phyloP scores from a whole-genome alignment of 2,888 invertebrate genomes.

The Trachelus troglodyta region DNA sequence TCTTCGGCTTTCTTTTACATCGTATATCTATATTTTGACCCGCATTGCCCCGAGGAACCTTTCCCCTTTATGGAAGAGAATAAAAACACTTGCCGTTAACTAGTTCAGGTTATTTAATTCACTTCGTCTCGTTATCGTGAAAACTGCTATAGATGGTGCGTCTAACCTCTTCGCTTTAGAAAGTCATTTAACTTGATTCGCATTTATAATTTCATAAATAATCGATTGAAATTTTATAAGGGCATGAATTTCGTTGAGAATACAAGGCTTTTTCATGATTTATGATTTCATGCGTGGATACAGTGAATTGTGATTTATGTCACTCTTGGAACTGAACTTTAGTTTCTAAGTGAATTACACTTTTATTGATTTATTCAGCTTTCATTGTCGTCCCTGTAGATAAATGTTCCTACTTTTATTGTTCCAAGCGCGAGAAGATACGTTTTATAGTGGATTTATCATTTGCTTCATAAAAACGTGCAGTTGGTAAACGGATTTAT shows the following conservation, averaged over 20 bases:
- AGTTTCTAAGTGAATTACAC: background rate
- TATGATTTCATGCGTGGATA: background rate
- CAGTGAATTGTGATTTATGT: background rate
- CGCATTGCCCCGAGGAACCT: background rate
- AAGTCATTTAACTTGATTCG: background rate
- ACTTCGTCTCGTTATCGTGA: slow-evolving; percentile 1
- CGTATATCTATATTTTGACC: background rate
- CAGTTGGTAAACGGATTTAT: background rate
- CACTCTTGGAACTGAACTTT: background rate
- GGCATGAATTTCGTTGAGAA: background rate
- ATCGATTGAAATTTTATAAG: background rate
- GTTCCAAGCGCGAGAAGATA: background rate
- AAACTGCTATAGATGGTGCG: background rate
- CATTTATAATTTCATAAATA: background rate
- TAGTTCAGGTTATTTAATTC: slow-evolving; percentile 32
- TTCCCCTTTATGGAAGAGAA: slow-evolving; percentile 21
- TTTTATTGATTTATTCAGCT: background rate
- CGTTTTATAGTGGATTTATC: background rate
- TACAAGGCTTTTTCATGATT: background rate
- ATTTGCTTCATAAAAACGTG: background rate
- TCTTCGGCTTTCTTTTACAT: slow-evolving; percentile 22
- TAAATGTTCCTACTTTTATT: background rate
- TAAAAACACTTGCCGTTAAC: slow-evolving; percentile 34
- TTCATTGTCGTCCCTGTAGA: background rate
- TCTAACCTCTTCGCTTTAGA: background rate